Evolutionary conservation across 2,797 vertebrate species (phyloP).

Genomic region (Neopelma chrysocephalum): DNA sequence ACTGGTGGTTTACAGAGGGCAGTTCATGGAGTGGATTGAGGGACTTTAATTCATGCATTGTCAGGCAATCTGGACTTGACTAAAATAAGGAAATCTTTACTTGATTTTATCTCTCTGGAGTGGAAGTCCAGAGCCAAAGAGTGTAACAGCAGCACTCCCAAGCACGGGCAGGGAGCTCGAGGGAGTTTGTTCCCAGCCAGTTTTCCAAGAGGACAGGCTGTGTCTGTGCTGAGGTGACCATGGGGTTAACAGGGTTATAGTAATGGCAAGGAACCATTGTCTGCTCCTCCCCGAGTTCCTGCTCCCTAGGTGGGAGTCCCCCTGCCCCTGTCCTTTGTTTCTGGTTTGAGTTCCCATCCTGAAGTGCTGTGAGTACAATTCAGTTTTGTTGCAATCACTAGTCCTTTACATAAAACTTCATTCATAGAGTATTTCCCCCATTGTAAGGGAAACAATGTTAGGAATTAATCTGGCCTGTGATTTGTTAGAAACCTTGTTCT

Average conservation of each 20-base stretch:
- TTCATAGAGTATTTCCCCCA: conserved; percentile 41
- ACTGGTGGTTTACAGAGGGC: conserved; percentile 34
- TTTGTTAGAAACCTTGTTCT: conserved; percentile 26
- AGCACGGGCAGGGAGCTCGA: not conserved
- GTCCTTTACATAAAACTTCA: conserved; percentile 36
- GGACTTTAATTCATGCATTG: conserved; percentile 19
- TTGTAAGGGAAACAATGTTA: conserved; percentile 57
- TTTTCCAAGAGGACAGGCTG: not conserved
- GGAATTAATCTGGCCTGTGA: conserved; percentile 13
- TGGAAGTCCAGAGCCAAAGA: not conserved
- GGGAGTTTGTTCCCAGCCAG: not conserved
- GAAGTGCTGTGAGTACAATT: conserved; percentile 27
- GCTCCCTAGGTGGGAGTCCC: conserved; percentile 42
- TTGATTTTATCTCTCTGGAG: not conserved
- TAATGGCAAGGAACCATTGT: conserved; percentile 18
- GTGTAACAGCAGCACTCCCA: not conserved
- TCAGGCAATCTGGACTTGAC: not conserved
- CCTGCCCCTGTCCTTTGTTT: conserved; percentile 49
- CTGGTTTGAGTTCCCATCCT: conserved; percentile 42
- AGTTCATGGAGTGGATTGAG: conserved; percentile 14
- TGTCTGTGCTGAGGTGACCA: not conserved
- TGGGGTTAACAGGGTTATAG: conserved; percentile 32
- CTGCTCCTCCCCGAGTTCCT: conserved; percentile 53
- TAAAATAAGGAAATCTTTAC: conserved; percentile 24
- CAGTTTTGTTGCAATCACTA: conserved; percentile 30